Evolutionary conservation across 2,888 invertebrate species (phyloP).

Genomic region (Parnassius glacialis): DNA sequence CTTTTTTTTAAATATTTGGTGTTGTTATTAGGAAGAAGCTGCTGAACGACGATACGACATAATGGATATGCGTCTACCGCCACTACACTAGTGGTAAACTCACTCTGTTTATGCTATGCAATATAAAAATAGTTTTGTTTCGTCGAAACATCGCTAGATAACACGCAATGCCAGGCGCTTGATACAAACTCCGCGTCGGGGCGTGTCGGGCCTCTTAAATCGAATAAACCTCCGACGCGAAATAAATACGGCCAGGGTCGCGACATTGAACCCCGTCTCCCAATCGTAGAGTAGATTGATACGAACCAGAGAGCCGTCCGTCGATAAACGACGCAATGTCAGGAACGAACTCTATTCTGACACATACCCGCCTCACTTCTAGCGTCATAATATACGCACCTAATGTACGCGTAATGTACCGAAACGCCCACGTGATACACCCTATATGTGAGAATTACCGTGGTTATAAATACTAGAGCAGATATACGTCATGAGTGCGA

Average conservation of each 20-base stretch:
- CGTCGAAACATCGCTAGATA: too few relatives aligned
- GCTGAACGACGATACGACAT: too few relatives aligned
- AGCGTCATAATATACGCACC: conserved; percentile 11
- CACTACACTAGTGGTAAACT: too few relatives aligned
- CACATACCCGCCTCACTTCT: conserved; percentile 26
- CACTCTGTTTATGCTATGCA: too few relatives aligned
- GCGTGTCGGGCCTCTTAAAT: not conserved
- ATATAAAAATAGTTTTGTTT: too few relatives aligned
- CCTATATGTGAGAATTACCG: not conserved
- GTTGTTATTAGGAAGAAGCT: too few relatives aligned
- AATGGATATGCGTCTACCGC: too few relatives aligned
- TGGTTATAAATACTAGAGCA: conserved; percentile 3
- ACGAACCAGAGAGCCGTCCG: conserved; percentile 13
- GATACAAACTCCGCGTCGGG: not conserved
- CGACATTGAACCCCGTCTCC: conserved; percentile 44
- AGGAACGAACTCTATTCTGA: conserved; percentile 38
- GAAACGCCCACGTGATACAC: conserved; percentile 13
- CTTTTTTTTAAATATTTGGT: too few relatives aligned
- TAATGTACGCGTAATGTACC: conserved; percentile 13
- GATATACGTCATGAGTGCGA: conserved; percentile 4
- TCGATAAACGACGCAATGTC: conserved; percentile 50
- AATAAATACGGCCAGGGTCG: conserved; percentile 43
- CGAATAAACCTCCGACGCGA: not conserved
- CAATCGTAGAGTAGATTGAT: conserved; percentile 41
- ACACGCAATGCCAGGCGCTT: too few relatives aligned